A percentile compares a stretch with the other conserved stretches of the same genome.
Conservation (phyloP, 2,888 invertebrate species). For the Drosophila formosana region DNA sequence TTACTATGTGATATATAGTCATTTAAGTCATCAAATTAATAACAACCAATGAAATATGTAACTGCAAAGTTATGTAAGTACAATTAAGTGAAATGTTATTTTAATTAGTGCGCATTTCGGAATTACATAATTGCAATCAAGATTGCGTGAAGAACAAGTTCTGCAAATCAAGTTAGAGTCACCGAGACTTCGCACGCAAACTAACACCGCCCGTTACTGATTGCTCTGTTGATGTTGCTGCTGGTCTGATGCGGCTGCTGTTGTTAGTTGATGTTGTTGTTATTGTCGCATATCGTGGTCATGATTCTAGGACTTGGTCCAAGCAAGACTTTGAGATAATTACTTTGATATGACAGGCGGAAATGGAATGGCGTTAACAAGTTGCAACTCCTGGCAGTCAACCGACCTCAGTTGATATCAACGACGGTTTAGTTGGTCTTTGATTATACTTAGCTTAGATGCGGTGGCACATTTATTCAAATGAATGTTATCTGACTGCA, state of each 20-base stretch:
- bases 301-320: slow-evolving; percentile 58
- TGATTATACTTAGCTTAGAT: slow-evolving; percentile 33
- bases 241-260: slow-evolving; percentile 6
- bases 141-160: slow-evolving; percentile 77
- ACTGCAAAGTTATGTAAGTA: slow-evolving; percentile 53
- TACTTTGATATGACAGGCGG: slow-evolving; percentile 83
- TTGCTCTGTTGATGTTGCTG: slow-evolving; percentile 35
- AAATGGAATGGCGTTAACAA: slow-evolving; percentile 80
- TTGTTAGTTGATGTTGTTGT: slow-evolving; percentile 22
- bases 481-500: slow-evolving; percentile 67
- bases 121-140: slow-evolving; percentile 78
- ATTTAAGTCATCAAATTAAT: slow-evolving; percentile 9
- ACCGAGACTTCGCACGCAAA: slow-evolving; percentile 59
- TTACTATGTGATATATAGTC: too few relatives aligned
- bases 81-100: slow-evolving; percentile 72
- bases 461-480: slow-evolving; percentile 48
- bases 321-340: slow-evolving; percentile 76
- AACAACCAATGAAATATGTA: slow-evolving; percentile 8
- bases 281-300: slow-evolving; percentile 39
- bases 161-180: slow-evolving; percentile 68
- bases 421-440: slow-evolving; percentile 41
- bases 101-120: slow-evolving; percentile 75
- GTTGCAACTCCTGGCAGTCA: slow-evolving; percentile 59
- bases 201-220: slow-evolving; percentile 43
- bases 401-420: slow-evolving; percentile 31